Base-by-base conservation (phyloP, 2,797 vertebrate species). In the Oceanodroma leucorhoa region DNA sequence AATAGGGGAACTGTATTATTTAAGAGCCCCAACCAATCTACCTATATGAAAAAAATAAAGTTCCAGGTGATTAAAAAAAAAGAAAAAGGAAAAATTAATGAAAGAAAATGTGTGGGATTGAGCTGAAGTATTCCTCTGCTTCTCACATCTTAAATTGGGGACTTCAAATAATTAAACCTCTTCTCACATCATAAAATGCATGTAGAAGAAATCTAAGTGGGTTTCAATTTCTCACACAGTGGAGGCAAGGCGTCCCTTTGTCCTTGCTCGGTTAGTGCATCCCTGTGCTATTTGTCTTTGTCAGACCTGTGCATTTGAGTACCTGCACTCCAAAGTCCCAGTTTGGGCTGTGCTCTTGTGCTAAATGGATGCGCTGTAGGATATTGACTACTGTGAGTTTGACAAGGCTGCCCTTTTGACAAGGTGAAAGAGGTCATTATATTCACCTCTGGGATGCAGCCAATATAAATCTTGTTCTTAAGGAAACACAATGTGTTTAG, bases 231-330 rank as follows among this genome's bases (percentile, higher is more conserved):
- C 95, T 97, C 96, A 89, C 94, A 83, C 82, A 90, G 90, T 83
- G 80, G 96, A 95, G 96, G 95, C 96, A 95, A 82, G 90, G 85
- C 92, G 98, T 99, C 98, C 98, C 98, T 99, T 99, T 97, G 98
- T 99, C 99, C 99, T 99, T 99, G 98, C 97, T 98, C 93, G 14
- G 96, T 95, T 98, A 93, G 97, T 95, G 95, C 95, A 98, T 97
- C 96, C 97, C 95, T 70, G 94, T 96, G 97, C 97, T 98, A 99
- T 99, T 98, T 98, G 98, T 99, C 99, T 99, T 97, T 99, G 98
- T 99, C 99, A 99, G 96, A 97, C 77, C 90, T 67, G 54, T 97
- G 96, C 96, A 97, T 98, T 98, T 98, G 96, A 97, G 97, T 96
- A 97, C 97, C 98, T 97, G 96, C 96, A 95, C 97, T 97, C 96